A percentile compares a stretch with the other conserved stretches of the same genome.
Conservation (phyloP, 2,888 invertebrate genomes). For the Drosophila monieri region DNA sequence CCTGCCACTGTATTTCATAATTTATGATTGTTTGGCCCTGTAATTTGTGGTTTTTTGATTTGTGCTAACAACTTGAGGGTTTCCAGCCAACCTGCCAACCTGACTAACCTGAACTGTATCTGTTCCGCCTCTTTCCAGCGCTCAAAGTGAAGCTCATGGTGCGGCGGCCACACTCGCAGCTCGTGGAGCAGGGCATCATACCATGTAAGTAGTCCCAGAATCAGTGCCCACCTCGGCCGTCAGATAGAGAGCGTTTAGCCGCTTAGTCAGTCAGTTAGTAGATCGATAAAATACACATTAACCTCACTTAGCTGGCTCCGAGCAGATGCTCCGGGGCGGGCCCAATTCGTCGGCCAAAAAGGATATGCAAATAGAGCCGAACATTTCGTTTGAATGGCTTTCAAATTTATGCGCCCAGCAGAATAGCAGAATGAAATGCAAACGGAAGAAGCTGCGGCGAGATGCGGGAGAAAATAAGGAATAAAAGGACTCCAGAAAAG, state of each 20-base stretch:
- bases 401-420: constrained; percentile 53
- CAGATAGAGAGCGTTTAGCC: constrained; percentile 15
- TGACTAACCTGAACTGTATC: constrained; percentile 13
- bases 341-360: constrained; percentile 42
- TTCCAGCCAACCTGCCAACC: neutral
- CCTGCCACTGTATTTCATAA: constrained; percentile 40
- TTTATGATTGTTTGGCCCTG: constrained; percentile 53
- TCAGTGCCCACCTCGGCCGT: constrained; percentile 8
- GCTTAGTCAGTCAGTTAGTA: constrained; percentile 22
- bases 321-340: constrained; percentile 33
- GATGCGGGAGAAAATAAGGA: neutral
- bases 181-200: constrained; percentile 99
- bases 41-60: constrained; percentile 47
- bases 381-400: constrained; percentile 61
- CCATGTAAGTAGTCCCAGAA: constrained; percentile 93
- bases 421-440: constrained; percentile 14
- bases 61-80: constrained; percentile 45
- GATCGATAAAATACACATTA: constrained; percentile 61
- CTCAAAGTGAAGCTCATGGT: constrained; percentile 98
- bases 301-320: constrained; percentile 61
- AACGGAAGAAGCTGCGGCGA: constrained; percentile 1
- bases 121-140: constrained; percentile 87
- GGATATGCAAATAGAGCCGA: constrained; percentile 74
- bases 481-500: constrained; percentile 30
- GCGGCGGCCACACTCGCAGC: constrained; percentile 96